Base-by-base conservation (phyloP, 2,113 vertebrate genomes). In the Caretta caretta region DNA sequence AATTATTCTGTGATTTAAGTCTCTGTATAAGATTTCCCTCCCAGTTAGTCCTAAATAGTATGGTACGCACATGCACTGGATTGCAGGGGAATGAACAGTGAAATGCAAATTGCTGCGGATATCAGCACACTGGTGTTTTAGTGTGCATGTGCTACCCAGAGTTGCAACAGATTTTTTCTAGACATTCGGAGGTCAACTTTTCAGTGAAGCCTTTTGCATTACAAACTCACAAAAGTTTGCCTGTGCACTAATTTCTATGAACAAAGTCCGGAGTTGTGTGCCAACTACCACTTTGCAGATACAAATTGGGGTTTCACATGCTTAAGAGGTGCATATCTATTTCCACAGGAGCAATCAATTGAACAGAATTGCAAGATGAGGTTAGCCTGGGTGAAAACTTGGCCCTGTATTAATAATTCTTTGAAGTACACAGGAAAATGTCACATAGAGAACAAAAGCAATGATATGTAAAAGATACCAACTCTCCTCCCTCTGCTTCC, bases 31-130 rank as follows among this genome's bases (percentile, higher is more conserved):
- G 94, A 87, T 85, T 97, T 93, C 90, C 93, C 89, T 95, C 81
- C 87, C 91, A 81, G 65, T 96, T 51, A 75, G 50, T 46, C 96
- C 94, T 97, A 96, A 96, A 96, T 95, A 96, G 94, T 97, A 87
- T 27, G n/a, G 22, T 12, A 46, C 2, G n/a, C 72, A 42, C 38
- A 25, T 24, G 38, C n/a, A 42, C 38, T 25, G 2, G 1, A 14
- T 35, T 72, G 89, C 86, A 25, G 95, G 95, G 95, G 90, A 97
- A 85, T 57, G 90, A 93, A 54, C 93, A 95, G 89, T 83, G 92
- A 89, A 81, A 96, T 84, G 94, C 85, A 96, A 96, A 96, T 94
- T 62, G 76, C 92, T 72, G 69, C 19, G 79, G 93, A 96, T 94
- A 95, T 86, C 96, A 88, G 96, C 93, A 94, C 24, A 9, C 84